Evolutionary conservation across 2,113 vertebrate species (phyloP).

Genomic region (Lichenostomus cassidix): DNA sequence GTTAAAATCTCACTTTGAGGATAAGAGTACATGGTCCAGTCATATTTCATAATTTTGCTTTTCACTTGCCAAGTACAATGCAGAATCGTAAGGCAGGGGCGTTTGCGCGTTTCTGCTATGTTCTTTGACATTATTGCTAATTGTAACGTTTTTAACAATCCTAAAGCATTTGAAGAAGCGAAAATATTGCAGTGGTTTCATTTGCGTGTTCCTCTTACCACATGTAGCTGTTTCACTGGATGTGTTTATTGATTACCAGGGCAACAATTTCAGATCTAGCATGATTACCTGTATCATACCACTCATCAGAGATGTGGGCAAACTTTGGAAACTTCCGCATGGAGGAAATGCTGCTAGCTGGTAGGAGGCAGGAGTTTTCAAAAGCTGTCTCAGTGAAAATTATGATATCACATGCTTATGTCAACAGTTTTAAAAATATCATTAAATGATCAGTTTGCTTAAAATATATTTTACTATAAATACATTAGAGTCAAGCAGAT

Average conservation of each 20-base stretch:
- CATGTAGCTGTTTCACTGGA: neutral
- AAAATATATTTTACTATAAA: conserved; percentile 1
- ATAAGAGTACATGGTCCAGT: neutral
- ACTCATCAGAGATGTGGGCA: conserved; percentile 38
- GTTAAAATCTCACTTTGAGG: neutral
- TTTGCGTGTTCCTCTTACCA: neutral
- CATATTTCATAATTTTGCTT: neutral
- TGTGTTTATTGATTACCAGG: conserved; percentile 15
- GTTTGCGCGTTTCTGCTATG: neutral
- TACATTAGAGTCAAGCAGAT: neutral
- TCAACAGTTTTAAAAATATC: neutral
- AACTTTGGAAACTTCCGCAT: conserved; percentile 7
- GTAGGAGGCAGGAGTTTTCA: conserved; percentile 16
- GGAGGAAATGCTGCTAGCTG: conserved; percentile 16
- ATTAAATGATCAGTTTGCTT: neutral
- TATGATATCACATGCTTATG: neutral
- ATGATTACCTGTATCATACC: conserved; percentile 34
- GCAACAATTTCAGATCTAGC: conserved; percentile 8
- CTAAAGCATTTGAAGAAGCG: neutral
- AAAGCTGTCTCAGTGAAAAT: conserved; percentile 5
- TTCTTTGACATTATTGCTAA: neutral
- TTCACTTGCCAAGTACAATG: neutral
- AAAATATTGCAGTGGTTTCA: neutral
- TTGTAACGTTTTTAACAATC: neutral
- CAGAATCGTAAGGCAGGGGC: neutral